Evolutionary conservation across 2,113 vertebrate species (phyloP).

Genomic region (Ceyx melanurus): DNA sequence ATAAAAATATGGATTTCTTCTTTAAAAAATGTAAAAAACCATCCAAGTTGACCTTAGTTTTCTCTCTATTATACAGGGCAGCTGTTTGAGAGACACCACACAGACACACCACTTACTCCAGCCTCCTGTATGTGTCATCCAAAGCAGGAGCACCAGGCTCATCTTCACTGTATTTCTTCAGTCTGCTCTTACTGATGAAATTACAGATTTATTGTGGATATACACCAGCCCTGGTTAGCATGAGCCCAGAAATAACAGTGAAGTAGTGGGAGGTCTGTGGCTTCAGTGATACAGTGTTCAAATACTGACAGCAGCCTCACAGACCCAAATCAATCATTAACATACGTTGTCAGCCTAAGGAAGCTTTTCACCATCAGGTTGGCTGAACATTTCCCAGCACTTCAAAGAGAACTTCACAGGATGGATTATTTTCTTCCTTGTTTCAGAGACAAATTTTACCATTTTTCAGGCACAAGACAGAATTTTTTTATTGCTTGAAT

Average conservation of each 20-base stretch:
- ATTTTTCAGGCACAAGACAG: background rate
- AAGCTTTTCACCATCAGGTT: background rate
- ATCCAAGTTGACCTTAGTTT: background rate
- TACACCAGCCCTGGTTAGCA: background rate
- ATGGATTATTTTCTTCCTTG: background rate
- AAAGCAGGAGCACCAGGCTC: background rate
- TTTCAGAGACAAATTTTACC: background rate
- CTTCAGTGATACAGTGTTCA: background rate
- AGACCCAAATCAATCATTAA: background rate
- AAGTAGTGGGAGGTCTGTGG: constrained; percentile 26
- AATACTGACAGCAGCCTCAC: background rate
- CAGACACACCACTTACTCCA: background rate
- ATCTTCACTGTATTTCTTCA: background rate
- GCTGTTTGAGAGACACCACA: background rate
- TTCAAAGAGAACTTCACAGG: background rate
- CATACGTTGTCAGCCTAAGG: background rate
- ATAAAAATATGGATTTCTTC: background rate
- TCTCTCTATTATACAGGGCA: background rate
- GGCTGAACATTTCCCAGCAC: background rate
- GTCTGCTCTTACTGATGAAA: background rate
- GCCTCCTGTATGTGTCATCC: background rate
- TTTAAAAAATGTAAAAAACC: background rate
- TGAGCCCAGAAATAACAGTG: background rate
- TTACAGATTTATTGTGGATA: constrained; percentile 16
- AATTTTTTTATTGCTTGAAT: background rate